Evolutionary conservation across 2,888 invertebrate genomes (phyloP).

Genomic region (Lithophane ornitopus): DNA sequence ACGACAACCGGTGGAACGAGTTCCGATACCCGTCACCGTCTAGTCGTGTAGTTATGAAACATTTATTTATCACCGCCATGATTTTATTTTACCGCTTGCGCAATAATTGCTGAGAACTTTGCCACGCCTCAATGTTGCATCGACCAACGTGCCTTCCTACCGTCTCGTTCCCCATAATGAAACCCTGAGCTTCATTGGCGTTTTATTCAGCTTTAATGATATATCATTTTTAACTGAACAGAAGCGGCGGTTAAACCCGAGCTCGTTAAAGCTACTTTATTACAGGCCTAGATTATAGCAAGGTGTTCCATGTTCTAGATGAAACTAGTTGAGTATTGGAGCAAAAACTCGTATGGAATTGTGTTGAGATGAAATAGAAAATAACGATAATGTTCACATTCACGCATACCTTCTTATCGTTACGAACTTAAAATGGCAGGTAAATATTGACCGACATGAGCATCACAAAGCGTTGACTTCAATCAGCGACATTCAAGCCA

Average conservation of each 20-base stretch:
- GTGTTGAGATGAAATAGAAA: slow-evolving; percentile 31
- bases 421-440: slow-evolving; percentile 58
- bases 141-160: slow-evolving; percentile 43
- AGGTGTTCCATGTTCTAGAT: slow-evolving; percentile 38
- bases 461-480: slow-evolving; percentile 52
- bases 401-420: not conserved
- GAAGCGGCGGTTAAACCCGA: slow-evolving; percentile 28
- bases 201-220: slow-evolving; percentile 61
- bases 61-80: slow-evolving; percentile 79
- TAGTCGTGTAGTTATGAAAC: slow-evolving; percentile 82
- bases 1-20: slow-evolving; percentile 80
- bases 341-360: slow-evolving; percentile 23
- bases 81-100: slow-evolving; percentile 84
- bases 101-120: slow-evolving; percentile 76
- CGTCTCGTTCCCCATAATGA: slow-evolving; percentile 43
- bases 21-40: slow-evolving; percentile 74
- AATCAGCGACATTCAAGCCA: slow-evolving; percentile 52
- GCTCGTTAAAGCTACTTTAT: slow-evolving; percentile 47
- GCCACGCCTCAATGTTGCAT: slow-evolving; percentile 56
- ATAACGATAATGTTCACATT: slow-evolving; percentile 15
- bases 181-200: slow-evolving; percentile 33
- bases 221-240: slow-evolving; percentile 50
- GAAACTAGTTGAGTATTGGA: slow-evolving; percentile 35
- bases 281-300: slow-evolving; percentile 35
- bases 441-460: slow-evolving; percentile 56